phyloP scores from a whole-genome alignment of 2,888 invertebrate species.

The Xanthia icteritia region DNA sequence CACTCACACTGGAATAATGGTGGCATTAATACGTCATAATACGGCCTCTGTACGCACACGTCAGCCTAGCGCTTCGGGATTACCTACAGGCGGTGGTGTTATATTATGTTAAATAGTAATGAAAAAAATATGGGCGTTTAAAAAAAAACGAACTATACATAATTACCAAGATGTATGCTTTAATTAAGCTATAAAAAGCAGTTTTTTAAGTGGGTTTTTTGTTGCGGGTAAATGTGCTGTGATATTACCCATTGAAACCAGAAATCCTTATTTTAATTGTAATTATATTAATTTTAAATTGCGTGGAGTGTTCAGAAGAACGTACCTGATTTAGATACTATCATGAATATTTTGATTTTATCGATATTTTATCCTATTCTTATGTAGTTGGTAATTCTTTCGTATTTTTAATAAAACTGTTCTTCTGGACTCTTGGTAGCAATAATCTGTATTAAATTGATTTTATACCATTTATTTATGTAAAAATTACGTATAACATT shows the following conservation, averaged over 20 bases:
- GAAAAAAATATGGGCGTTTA: too few relatives aligned
- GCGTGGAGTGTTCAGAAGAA: constrained; percentile 33
- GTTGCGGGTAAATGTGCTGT: not conserved
- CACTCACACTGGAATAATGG: too few relatives aligned
- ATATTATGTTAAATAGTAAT: not conserved
- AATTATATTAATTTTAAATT: constrained; percentile 32
- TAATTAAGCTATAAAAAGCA: not conserved
- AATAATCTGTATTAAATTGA: constrained; percentile 14
- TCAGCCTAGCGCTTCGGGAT: too few relatives aligned
- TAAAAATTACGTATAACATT: constrained; percentile 24
- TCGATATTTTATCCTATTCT: not conserved
- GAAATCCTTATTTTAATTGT: constrained; percentile 12
- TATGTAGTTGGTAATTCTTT: not conserved
- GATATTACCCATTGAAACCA: constrained; percentile 8
- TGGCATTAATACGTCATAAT: too few relatives aligned
- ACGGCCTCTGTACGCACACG: too few relatives aligned
- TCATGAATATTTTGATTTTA: not conserved
- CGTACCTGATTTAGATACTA: constrained; percentile 23
- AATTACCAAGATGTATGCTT: not conserved
- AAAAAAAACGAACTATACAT: too few relatives aligned
- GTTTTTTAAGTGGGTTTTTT: not conserved
- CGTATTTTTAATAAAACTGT: not conserved
- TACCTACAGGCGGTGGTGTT: too few relatives aligned
- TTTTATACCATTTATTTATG: constrained; percentile 3
- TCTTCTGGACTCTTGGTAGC: constrained; percentile 31